Evolutionary conservation across 1,140 invertebrate genomes (phyloP), one percentile per base, ranked within the genome.

Genomic region (Rhopalosiphum maidis): DNA sequence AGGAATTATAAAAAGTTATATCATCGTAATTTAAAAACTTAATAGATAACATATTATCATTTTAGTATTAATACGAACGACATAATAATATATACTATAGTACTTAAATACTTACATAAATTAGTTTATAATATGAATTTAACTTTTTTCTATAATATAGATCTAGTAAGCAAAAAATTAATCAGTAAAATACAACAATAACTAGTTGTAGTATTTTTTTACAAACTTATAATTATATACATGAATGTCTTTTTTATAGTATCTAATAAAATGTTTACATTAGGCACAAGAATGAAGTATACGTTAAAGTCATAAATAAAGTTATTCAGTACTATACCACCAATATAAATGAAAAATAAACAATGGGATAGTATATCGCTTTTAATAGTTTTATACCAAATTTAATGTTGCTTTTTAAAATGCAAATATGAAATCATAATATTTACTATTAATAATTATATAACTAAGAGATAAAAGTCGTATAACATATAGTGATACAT

Each of bases 321-420:
- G 60, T 68, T 68, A 5, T 68, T 68, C 60, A n/a, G 30, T 15
- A 68, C 2, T 68, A 68, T 68, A n/a, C 30, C 30, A 68, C 60
- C 60, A 68, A 68, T 68, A 68, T 68, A 68, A 68, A 68, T 68
- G 11, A 77, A n/a, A n/a, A 77, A 77, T 77, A 77, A 68, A 77
- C 60, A 77, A 77, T 35, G 60, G n/a, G 3, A 77, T 18, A 77
- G 18, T 41, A 41, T 41, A 77, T 77, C 3, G 23, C 41, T 77
- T 77, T 77, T n/a, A 77, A n/a, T n/a, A 77, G 60, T 35, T 77
- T 77, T 77, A 18, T n/a, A 77, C 21, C 5, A 77, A 2, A 77
- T 77, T 77, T 77, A n/a, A 77, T 77, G n/a, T 77, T 77, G 60
- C 60, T 5, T n/a, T 35, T 77, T 77, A 18, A 77, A n/a, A 77